Evolutionary conservation across 2,888 invertebrate species (phyloP), one percentile per base, ranked within the genome.

Genomic region (Ceraclea dissimilis): DNA sequence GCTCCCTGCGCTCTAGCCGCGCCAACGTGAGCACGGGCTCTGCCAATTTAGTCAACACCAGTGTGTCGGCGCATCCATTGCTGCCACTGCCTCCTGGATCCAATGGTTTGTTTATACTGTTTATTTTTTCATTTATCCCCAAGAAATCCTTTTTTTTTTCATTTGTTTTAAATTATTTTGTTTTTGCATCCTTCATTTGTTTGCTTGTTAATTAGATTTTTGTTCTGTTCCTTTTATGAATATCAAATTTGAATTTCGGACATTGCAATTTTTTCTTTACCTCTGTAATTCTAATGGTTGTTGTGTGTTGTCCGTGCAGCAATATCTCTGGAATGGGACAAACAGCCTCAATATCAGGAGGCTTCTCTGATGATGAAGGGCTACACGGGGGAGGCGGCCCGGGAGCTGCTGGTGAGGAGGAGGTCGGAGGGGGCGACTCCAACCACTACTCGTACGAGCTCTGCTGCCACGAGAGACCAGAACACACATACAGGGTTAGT

Each of bases 11-110:
- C 74, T 80, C 81, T 72, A 81, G 82, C 75, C 81, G 81, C 69
- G 79, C 77, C 77, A 82, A 82, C 79, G 80, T 79, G 57, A 60
- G 59, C 54, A 56, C 60, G 67, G 56, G 70, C 71, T 67, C 70
- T 70, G 63, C 58, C 50, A 53, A 55, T 58, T 34, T 69, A 70
- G 67, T 75, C 77, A 73, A 87, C 82, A 84, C 86, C 82, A 90
- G 89, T 85, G 85, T 91, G 82, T 91, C 91, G 79, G 91, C 91
- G 78, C 91, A 91, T 81, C 91, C 91, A 79, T 85, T 92, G 83
- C 88, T 92, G 84, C 92, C 92, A 79, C 87, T 92, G 80, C 90
- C 82, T 74, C 83, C 81, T 71, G 82, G 83, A 79, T 82, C 77
- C 57, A 75, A 76, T 69, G 77, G 78, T 78, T 75, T 70, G 74